Base-by-base conservation (phyloP, 2,888 invertebrate genomes). In the Lithophane socia region DNA sequence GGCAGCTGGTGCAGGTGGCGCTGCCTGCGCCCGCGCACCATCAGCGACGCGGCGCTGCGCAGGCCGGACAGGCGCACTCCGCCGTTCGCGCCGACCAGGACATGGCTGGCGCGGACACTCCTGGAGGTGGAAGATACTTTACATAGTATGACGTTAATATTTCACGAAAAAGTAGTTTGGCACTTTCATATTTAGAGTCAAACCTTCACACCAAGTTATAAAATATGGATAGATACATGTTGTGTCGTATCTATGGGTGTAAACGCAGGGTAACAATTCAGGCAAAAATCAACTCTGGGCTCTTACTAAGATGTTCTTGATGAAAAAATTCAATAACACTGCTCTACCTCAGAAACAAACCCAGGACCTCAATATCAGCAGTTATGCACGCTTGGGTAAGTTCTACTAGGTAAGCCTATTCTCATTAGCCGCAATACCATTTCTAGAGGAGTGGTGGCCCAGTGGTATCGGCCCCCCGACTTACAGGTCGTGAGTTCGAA, bases 41-140 rank as follows among this genome's bases (percentile, higher is more conserved):
- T 96, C 87, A 98, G 97, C 77, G 97, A 97, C 79, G 98, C 98
- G 7, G 98, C 98, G 91, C 98, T 98, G 21, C 98, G 97, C 73
- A 99, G 97, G 1, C 99, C 99, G 0, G 98, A 97, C 84, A 99
- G 93, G 52, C 98, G 97, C 2, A 98, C 98, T 82, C 97, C 97
- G 0, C 98, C 98, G 71, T 97, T 97, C 0, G 97, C 97, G 74
- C 98, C 98, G 29, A 99, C 95, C 52, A 99, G 94, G 68, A 99
- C 98, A 90, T 99, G 99, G 93, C 98, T 98, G 5, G 98, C 98
- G 86, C 98, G 97, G 69, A 99, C 97, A 80, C 98, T 98, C 90
- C 99, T 98, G 94, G 64, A 96, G 1, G 95, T 54, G n/a, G 16
- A 9, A 61, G 61, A 29, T 37, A 18, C 18, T 10, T 61, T 37